Base-by-base conservation (phyloP, 2,888 invertebrate genomes). In the Pachliopta kotzebuea region DNA sequence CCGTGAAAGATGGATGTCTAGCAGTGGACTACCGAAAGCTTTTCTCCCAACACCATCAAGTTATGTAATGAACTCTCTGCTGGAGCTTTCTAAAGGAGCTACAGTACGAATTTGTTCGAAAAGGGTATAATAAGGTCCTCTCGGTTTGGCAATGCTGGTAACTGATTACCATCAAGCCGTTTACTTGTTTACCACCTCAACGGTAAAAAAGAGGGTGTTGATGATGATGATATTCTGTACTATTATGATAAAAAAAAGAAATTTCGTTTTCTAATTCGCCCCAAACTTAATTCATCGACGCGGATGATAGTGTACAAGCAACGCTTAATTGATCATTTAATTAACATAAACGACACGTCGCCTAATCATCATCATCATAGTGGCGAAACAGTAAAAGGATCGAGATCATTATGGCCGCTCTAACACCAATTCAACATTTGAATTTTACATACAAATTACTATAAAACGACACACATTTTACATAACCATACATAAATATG, bases 301-400 rank as follows among this genome's bases (percentile, higher is more conserved):
- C 24, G 49, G 29, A 54, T 49, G 52, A 42, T 63, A 31, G 55
- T 52, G 60, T 59, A 60, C 60, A 26, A 26, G 23, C 53, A 57
- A 45, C 42, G 53, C 23, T 60, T 65, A 61, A 65, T 65, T 65
- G 65, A 31, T 31, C 53, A 29, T 50, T 65, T 61, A 61, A 65
- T 65, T 57, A 65, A 20, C 65, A 65, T 65, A 57, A 56, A 45
- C 26, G n/a, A 37, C 52, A 45, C 61, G 60, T 54, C 58, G 50
- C 52, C 29, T 52, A 61, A 56, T 61, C 57, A 61, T 61, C 61
- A 37, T 24, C 52, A 8, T 56, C 60, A 23, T 26, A 52, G 57
- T 61, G 65, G 57, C 21, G 61, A 53, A 60, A 61, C 31, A 42
- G 56, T 45, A 57, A 54, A 65, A 65, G 65, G 60, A 42, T 65